Evolutionary conservation across 2,113 vertebrate species (phyloP).

Genomic region (Macrotis lagotis): DNA sequence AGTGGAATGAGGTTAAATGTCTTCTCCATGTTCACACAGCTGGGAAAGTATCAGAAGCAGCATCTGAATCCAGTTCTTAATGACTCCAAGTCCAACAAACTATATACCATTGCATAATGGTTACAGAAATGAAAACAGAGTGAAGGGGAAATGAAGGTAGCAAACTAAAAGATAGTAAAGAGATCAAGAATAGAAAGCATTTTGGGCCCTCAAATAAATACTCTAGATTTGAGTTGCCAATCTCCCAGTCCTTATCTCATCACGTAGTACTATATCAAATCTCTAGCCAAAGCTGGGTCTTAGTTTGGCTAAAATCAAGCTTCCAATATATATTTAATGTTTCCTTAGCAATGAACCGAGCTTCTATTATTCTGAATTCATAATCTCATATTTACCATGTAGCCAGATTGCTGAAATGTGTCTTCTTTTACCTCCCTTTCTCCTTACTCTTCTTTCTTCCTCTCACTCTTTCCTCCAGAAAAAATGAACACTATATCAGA

Average conservation of each 20-base stretch:
- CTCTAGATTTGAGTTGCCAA: not conserved
- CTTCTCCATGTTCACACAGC: not conserved
- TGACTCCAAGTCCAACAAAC: not conserved
- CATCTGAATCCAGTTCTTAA: not conserved
- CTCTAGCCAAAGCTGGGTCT: constrained; percentile 19
- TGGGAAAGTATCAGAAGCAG: not conserved
- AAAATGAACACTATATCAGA: not conserved
- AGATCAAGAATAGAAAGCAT: not conserved
- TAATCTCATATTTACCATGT: constrained; percentile 57
- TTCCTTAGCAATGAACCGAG: constrained; percentile 53
- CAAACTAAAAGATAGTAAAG: not conserved
- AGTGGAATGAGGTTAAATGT: not conserved
- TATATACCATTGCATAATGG: not conserved
- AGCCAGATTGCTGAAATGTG: constrained; percentile 50
- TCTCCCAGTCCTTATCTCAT: constrained; percentile 12
- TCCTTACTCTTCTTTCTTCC: not conserved
- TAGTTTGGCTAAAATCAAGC: constrained; percentile 14
- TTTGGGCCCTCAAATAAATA: not conserved
- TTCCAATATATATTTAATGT: constrained; percentile 60
- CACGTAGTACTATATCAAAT: not conserved
- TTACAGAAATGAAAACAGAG: constrained; percentile 63
- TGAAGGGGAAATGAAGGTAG: constrained; percentile 9
- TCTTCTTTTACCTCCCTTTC: constrained; percentile 42
- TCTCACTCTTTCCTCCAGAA: not conserved
- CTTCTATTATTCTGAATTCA: constrained; percentile 38